Evolutionary conservation across 2,888 invertebrate genomes (phyloP), one percentile per base, ranked within the genome.

Genomic region (Heliconius erato): DNA sequence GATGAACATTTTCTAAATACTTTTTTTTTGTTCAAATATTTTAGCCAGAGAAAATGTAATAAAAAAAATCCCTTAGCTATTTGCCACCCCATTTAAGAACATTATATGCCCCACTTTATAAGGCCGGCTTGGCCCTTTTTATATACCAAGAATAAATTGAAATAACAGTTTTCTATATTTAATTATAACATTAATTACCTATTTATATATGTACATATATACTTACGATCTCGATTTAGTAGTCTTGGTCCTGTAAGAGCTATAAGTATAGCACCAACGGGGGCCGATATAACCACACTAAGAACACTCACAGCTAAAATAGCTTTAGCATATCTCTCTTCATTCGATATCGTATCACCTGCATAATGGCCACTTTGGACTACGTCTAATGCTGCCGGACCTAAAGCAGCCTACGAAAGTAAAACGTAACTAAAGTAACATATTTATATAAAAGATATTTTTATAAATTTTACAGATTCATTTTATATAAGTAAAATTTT

Each of bases 231-330:
- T 81, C 87, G 91, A 35, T 87, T 90, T 6, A 96, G 87, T 16
- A 98, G 92, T 77, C 96, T 96, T 9, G 97, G 97, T 0, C 98
- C 98, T 16, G 97, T 93, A 12, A 97, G 86, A 0, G 97, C 97
- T 76, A 98, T 98, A 54, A 97, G 92, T 81, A 98, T 96, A 1
- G 98, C 98, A 0, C 98, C 98, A 3, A 97, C 91, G 0, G 98
- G 98, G 0, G 98, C 98, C 0, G 98, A 98, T 69, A 98, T 89
- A 23, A 98, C 95, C 26, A 98, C 98, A 28, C 98, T 98, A 1
- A 98, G 92, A 0, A 98, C 97, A 89, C 97, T 97, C 84, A 97
- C 93, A 84, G 97, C 97, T 85, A 98, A 91, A 77, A 98, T 96
- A 82, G 95, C 95, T 84, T 97, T 96, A 0, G 97, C 97, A 87